phyloP scores from a whole-genome alignment of 2,888 invertebrate genomes.

The Amblyjoppa proteus region DNA sequence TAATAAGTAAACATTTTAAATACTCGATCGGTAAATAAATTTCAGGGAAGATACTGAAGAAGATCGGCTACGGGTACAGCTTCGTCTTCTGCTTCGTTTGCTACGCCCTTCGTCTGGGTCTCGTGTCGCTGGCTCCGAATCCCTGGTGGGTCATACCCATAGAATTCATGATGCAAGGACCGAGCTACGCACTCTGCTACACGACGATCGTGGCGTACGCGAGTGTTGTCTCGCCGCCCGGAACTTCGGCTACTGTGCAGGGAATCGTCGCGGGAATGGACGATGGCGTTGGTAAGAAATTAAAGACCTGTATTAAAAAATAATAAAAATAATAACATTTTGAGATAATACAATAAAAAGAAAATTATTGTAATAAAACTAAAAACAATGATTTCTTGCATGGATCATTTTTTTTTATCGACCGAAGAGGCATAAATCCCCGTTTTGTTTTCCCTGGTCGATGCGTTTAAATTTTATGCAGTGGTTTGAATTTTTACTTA shows the following conservation, averaged over 20 bases:
- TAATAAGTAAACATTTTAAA: too few species aligned
- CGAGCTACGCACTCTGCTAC: constrained; percentile 95
- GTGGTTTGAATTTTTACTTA: not conserved
- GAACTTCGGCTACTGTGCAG: constrained; percentile 94
- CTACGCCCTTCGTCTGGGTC: constrained; percentile 90
- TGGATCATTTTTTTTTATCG: too few species aligned
- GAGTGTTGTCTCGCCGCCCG: constrained; percentile 87
- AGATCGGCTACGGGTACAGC: constrained; percentile 91
- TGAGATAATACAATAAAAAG: too few species aligned
- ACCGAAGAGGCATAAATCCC: too few species aligned
- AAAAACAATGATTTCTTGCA: too few species aligned
- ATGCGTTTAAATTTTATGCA: not conserved
- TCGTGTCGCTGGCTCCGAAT: constrained; percentile 91
- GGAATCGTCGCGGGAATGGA: constrained; percentile 96
- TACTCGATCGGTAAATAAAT: constrained; percentile 27
- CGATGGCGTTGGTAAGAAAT: constrained; percentile 91
- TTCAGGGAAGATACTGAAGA: constrained; percentile 91
- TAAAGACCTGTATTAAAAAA: not conserved
- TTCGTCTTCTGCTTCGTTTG: constrained; percentile 92
- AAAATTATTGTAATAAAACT: too few species aligned
- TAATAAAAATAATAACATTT: too few species aligned
- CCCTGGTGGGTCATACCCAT: constrained; percentile 94
- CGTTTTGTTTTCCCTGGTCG: too few species aligned
- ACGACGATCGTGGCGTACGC: constrained; percentile 91
- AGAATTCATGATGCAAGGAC: constrained; percentile 93